phyloP scores from a whole-genome alignment of 1,140 invertebrate genomes.

The Hylaeus anthracinus region DNA sequence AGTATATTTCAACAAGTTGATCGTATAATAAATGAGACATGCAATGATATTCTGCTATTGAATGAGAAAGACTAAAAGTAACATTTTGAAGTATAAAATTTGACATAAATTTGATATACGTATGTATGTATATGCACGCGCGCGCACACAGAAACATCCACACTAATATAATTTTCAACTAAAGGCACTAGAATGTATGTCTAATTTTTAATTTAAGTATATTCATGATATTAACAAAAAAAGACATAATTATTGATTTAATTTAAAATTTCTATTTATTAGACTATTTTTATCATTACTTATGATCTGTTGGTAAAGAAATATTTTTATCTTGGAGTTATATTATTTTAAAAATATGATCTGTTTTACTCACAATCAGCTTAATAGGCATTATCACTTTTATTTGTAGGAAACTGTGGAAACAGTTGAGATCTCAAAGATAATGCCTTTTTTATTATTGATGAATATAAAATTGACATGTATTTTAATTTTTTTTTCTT shows the following conservation, averaged over 20 bases:
- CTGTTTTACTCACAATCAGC: neutral
- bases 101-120: constrained; percentile 26
- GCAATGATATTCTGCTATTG: constrained; percentile 24
- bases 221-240: neutral
- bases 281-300: neutral
- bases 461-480: neutral
- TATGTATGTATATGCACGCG: constrained; percentile 1
- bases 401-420: neutral
- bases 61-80: neutral
- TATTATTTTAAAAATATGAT: neutral
- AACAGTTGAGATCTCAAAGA: too few species aligned
- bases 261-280: neutral
- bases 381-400: neutral
- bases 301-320: neutral
- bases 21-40: constrained; percentile 2
- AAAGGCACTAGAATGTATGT: constrained; percentile 1
- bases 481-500: constrained; percentile 2
- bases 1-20: constrained; percentile 33
- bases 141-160: neutral
- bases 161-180: neutral
- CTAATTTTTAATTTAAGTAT: constrained; percentile 9
- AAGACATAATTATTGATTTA: constrained; percentile 6
- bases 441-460: neutral
- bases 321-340: neutral
- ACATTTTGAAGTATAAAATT: constrained; percentile 10